Evolutionary conservation across 2,888 invertebrate genomes (phyloP).

Genomic region (Stomorhina lunata): DNA sequence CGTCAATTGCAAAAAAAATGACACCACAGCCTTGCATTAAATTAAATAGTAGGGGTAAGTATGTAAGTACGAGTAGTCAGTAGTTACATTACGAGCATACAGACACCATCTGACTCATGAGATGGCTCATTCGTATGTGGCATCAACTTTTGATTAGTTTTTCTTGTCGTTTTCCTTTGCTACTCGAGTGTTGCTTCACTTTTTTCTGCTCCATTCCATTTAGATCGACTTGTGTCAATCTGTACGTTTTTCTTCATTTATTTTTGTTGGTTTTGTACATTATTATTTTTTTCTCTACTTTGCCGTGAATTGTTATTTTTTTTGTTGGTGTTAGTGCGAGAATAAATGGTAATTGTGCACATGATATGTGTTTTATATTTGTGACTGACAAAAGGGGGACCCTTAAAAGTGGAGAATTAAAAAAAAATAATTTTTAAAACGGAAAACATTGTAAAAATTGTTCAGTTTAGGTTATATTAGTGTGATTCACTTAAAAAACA

Average conservation of each 20-base stretch:
- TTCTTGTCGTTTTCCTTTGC: slow-evolving; percentile 24
- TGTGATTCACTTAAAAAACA: no score
- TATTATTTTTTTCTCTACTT: slow-evolving; percentile 8
- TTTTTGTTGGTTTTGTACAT: slow-evolving; percentile 22
- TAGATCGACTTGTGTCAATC: slow-evolving; percentile 69
- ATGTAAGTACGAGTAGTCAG: background rate
- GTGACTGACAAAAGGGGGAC: background rate
- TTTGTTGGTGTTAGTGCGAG: background rate
- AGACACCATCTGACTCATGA: slow-evolving; percentile 54
- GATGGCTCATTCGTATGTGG: slow-evolving; percentile 42
- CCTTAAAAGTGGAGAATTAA: no score
- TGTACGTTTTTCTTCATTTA: slow-evolving; percentile 60
- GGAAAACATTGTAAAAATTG: no score
- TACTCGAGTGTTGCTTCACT: background rate
- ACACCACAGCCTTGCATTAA: background rate
- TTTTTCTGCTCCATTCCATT: slow-evolving; percentile 16
- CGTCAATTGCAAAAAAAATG: slow-evolving; percentile 4
- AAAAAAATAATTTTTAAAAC: no score
- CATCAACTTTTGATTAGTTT: slow-evolving; percentile 68
- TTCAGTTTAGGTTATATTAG: no score
- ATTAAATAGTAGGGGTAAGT: no score
- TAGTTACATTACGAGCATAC: background rate
- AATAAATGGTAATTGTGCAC: slow-evolving; percentile 57
- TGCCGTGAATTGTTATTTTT: slow-evolving; percentile 15
- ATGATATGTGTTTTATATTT: slow-evolving; percentile 48